These are phyloP conservation scores for Perizoma affinitatum DNA, from an alignment of 2,888 invertebrate species.

Conservation along the genomic window DNA sequence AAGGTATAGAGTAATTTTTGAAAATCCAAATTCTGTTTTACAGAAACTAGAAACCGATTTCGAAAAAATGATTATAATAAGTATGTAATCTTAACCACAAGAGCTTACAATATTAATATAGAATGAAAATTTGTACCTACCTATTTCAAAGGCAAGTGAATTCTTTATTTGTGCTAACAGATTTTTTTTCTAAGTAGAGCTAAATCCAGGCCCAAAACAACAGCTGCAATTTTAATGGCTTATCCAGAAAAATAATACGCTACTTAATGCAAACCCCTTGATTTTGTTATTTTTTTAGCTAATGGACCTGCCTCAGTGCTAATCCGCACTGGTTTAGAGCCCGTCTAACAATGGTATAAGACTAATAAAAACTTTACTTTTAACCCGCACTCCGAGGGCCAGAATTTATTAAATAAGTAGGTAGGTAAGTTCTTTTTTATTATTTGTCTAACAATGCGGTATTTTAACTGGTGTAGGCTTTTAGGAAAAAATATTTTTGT, in stretches of 20 bases:
- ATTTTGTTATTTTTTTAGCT: constrained; percentile 36
- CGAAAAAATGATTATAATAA: too few species aligned
- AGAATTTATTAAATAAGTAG: constrained; percentile 24
- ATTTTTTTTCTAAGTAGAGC: constrained; percentile 9
- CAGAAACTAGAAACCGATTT: too few species aligned
- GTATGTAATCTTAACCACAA: too few species aligned
- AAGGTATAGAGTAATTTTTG: too few species aligned
- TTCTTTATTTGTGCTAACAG: background rate
- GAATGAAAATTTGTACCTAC: too few species aligned
- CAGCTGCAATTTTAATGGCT: constrained; percentile 28
- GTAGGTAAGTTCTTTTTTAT: constrained; percentile 21
- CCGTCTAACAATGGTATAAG: constrained; percentile 33
- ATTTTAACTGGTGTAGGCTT: constrained; percentile 20
- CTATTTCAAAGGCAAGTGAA: background rate
- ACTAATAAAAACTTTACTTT: constrained; percentile 37
- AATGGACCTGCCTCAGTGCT: constrained; percentile 31
- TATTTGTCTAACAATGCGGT: constrained; percentile 25
- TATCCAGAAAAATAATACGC: constrained; percentile 33
- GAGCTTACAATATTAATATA: too few species aligned
- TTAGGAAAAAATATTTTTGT: too few species aligned
- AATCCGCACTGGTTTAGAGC: constrained; percentile 27
- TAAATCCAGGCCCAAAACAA: constrained; percentile 28
- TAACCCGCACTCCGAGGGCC: constrained; percentile 20
- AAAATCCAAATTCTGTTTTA: too few species aligned
- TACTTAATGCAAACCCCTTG: constrained; percentile 26